Base-by-base conservation (phyloP, 1,140 invertebrate genomes). In the Latrodectus geometricus region DNA sequence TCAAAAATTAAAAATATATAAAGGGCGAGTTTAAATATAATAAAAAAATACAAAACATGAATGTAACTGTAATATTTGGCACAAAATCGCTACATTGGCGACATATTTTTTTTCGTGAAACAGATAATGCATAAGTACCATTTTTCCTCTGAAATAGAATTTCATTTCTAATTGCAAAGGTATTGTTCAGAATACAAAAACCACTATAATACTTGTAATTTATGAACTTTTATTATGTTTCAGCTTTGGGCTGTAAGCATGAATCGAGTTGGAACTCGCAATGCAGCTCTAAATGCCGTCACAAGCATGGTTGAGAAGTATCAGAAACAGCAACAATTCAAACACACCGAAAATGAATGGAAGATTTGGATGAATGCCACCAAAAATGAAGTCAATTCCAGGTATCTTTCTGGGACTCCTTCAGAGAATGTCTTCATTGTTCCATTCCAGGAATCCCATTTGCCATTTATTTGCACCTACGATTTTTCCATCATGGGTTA, bases 201-300 rank as follows among this genome's bases (percentile, higher is more conserved):
- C n/a, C n/a, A n/a, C n/a, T n/a, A n/a, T 35, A 35, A 35, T 35
- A n/a, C n/a, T 35, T 35, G 35, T 35, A 35, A 3, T 35, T 35
- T 35, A 5, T 35, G 35, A 35, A 35, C 5, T 35, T 35, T 35
- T 35, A 35, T 52, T 50, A 0, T 56, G 23, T 4, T 65, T 11
- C 15, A 83, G 68, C 73, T 89, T 50, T 90, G 89, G 89, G 61
- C 83, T 49, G 68, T 66, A 17, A 85, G 82, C 8, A 77, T 89
- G 86, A 72, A 87, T 12, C 89, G 88, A 77, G 52, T 89, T 48
- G 89, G 86, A 9, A 65, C 56, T 5, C 23, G 73, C 2, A 90
- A 90, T 77, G 88, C 70, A 12, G 88, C 79, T 66, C 81, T 90
- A 3, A 89, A 89, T 74, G 87, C 89, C 14, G 89, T 89, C 8